These are phyloP conservation scores for Ctenosaura bakeri DNA, from an alignment of 2,797 vertebrate genomes.

Conservation along the genomic window DNA sequence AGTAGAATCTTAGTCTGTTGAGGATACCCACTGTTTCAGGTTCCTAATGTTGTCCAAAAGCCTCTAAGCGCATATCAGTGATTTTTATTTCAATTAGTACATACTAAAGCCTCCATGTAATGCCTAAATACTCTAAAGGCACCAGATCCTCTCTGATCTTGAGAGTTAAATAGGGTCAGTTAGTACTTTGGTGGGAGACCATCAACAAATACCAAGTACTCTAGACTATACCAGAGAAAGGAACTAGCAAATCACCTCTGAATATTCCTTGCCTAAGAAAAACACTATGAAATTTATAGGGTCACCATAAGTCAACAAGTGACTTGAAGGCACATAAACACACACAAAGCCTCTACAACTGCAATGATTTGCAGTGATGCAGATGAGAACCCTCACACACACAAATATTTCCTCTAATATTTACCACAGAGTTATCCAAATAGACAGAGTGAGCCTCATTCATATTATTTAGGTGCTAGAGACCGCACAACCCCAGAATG, in stretches of 20 bases:
- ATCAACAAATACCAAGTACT: too few species aligned
- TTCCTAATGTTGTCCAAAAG: neutral
- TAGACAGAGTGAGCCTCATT: neutral
- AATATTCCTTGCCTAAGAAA: too few species aligned
- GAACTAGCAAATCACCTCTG: too few species aligned
- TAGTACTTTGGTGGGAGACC: too few species aligned
- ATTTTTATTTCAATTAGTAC: neutral
- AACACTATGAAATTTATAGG: too few species aligned
- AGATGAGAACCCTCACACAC: neutral
- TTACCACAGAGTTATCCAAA: neutral
- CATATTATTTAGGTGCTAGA: neutral
- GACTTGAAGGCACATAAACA: too few species aligned
- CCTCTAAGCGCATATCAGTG: neutral
- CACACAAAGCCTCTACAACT: neutral
- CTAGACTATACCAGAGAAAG: too few species aligned
- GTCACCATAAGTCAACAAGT: too few species aligned
- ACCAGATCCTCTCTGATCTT: too few species aligned
- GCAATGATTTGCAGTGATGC: neutral
- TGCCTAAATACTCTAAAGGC: too few species aligned
- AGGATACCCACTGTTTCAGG: neutral
- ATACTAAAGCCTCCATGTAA: neutral
- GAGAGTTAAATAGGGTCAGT: too few species aligned
- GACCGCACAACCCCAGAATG: neutral
- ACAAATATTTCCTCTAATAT: neutral
- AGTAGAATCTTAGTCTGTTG: neutral